Percentiles rank a stretch among this genome's conserved stretches.
These are phyloP conservation scores for Nezara viridula DNA, from an alignment of 2,888 invertebrate genomes.

Conservation along the genomic window DNA sequence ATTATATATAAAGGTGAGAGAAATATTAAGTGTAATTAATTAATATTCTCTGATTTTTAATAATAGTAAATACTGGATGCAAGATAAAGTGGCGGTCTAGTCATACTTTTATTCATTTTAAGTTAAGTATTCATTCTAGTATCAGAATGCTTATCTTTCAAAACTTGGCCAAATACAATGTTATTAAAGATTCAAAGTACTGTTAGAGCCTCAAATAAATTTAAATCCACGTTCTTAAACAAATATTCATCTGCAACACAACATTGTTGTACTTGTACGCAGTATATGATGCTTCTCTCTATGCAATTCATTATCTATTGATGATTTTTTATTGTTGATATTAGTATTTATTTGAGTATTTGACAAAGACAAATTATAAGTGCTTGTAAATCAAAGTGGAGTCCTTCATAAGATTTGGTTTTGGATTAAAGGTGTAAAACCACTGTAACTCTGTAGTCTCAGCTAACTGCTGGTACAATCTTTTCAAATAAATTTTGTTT, in stretches of 20 bases:
- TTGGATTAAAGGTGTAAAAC: too few species aligned
- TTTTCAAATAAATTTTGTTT: too few species aligned
- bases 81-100: not conserved
- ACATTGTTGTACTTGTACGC: not conserved
- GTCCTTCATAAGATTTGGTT: too few species aligned
- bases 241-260: not conserved
- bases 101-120: not conserved
- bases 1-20: constrained; percentile 57
- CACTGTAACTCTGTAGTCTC: too few species aligned
- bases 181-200: too few species aligned
- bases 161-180: too few species aligned
- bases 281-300: not conserved
- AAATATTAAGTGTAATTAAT: not conserved
- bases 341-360: too few species aligned
- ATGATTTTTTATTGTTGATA: too few species aligned
- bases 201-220: not conserved
- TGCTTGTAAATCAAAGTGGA: too few species aligned
- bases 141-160: not conserved
- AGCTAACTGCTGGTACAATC: too few species aligned
- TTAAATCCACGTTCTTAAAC: not conserved
- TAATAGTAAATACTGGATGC: not conserved
- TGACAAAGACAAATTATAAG: too few species aligned
- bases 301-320: too few species aligned
- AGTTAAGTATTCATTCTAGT: not conserved
- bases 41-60: not conserved